Evolutionary conservation across 2,113 vertebrate species (phyloP).

Genomic region (Siphamia tubifer): DNA sequence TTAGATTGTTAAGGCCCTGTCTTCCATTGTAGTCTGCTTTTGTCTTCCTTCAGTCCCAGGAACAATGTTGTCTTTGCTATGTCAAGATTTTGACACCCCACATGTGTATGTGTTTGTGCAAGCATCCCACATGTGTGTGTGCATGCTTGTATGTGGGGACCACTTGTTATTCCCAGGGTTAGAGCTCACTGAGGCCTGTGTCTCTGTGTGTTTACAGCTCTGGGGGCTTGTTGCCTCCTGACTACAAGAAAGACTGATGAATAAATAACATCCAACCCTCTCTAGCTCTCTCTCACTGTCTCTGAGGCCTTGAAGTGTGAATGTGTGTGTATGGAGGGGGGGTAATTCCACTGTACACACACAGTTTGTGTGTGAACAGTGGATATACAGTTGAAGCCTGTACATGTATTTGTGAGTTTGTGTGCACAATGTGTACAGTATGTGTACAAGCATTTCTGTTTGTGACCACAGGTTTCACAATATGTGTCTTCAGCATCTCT

Average conservation of each 20-base stretch:
- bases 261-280: slow-evolving; percentile 82
- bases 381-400: not conserved
- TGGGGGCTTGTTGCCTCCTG: slow-evolving; percentile 79
- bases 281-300: slow-evolving; percentile 55
- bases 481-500: slow-evolving; percentile 66
- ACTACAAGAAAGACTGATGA: slow-evolving; percentile 79
- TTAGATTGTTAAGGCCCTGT: slow-evolving; percentile 26
- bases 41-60: slow-evolving; percentile 51
- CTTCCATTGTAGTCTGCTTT: slow-evolving; percentile 28
- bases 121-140: slow-evolving; percentile 27
- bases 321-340: slow-evolving; percentile 1
- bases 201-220: slow-evolving; percentile 82
- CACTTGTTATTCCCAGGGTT: slow-evolving; percentile 82
- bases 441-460: slow-evolving; percentile 41
- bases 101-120: slow-evolving; percentile 43
- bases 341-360: too few species aligned
- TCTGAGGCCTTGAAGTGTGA: slow-evolving; percentile 66
- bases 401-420: slow-evolving; percentile 13
- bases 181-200: slow-evolving; percentile 65
- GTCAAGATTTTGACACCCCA: slow-evolving; percentile 50
- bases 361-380: not conserved
- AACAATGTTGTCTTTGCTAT: slow-evolving; percentile 55
- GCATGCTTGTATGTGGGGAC: slow-evolving; percentile 60
- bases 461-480: slow-evolving; percentile 43
- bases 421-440: not conserved